These are phyloP conservation scores for Haliaeetus leucogaster DNA, from an alignment of 2,113 vertebrate species.

Conservation along the genomic window DNA sequence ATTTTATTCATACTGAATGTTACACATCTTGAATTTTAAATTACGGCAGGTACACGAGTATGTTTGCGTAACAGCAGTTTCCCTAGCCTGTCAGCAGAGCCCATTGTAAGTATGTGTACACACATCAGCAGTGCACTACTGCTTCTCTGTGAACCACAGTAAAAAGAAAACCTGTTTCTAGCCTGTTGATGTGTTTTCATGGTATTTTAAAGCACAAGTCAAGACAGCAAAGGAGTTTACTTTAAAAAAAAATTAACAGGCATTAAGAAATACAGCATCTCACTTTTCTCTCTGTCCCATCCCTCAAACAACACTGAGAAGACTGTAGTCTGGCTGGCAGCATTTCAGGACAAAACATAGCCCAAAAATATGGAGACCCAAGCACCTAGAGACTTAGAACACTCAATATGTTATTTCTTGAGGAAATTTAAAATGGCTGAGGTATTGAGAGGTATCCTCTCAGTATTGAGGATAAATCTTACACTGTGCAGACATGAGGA, in stretches of 20 bases:
- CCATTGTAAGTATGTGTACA: accelerated
- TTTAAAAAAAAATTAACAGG: background rate
- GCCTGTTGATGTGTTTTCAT: background rate
- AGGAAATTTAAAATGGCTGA: background rate
- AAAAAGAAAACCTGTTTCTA: background rate
- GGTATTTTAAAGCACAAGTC: background rate
- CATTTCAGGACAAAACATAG: background rate
- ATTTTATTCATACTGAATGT: background rate
- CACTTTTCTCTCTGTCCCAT: background rate
- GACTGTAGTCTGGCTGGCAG: background rate
- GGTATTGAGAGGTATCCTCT: background rate
- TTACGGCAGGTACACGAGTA: background rate
- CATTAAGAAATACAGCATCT: background rate
- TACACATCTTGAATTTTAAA: background rate
- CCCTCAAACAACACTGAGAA: background rate
- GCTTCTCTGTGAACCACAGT: background rate
- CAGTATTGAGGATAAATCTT: background rate
- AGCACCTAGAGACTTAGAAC: background rate
- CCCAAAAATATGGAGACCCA: background rate
- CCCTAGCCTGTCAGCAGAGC: background rate
- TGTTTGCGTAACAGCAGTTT: background rate
- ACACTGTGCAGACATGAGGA: background rate
- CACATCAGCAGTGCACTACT: background rate
- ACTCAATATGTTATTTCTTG: background rate
- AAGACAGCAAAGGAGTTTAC: background rate